Evolutionary conservation across 2,888 invertebrate species (phyloP), one percentile per base, ranked within the genome.

Genomic region (Melikaiella ostensackeni): DNA sequence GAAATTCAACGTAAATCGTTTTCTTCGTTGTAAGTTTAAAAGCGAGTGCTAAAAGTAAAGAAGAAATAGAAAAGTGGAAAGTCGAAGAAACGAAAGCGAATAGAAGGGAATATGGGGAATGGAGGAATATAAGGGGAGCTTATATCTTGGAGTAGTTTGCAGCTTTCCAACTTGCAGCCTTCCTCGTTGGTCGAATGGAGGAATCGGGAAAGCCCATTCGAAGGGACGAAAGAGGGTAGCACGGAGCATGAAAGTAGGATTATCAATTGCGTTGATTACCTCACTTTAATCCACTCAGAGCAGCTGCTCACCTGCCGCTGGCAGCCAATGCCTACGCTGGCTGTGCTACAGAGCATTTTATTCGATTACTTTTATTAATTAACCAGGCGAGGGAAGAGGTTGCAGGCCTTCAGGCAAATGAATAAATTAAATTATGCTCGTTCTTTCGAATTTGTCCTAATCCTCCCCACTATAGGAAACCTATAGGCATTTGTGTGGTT

Each of bases 231-330:
- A 55, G 79, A 78, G 78, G 73, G 61, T 63, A 75, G 46, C 50
- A 77, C 64, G 42, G 61, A 46, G 63, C 61, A 33, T 79, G 83
- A 86, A 88, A 89, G 88, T 87, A 86, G 87, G 87, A 88, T 89
- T 88, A 88, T 88, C 88, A 89, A 88, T 89, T 87, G 87, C 88
- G 86, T 87, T 88, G 88, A 89, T 89, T 88, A 88, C 87, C 87
- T 86, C 86, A 84, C 86, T 88, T 88, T 89, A 89, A 88, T 88
- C 88, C 88, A 88, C 88, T 89, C 86, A 87, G 86, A 86, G 86
- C 84, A 83, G 84, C 85, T 85, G 87, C 86, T 88, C 88, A 87
- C 87, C 87, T 89, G 88, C 85, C 84, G 84, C 84, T 84, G 77
- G 83, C 84, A 83, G 84, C 83, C 82, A 79, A 75, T 81, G 79